Conservation (phyloP, 2,797 vertebrate species). For the Argentina silus region DNA sequence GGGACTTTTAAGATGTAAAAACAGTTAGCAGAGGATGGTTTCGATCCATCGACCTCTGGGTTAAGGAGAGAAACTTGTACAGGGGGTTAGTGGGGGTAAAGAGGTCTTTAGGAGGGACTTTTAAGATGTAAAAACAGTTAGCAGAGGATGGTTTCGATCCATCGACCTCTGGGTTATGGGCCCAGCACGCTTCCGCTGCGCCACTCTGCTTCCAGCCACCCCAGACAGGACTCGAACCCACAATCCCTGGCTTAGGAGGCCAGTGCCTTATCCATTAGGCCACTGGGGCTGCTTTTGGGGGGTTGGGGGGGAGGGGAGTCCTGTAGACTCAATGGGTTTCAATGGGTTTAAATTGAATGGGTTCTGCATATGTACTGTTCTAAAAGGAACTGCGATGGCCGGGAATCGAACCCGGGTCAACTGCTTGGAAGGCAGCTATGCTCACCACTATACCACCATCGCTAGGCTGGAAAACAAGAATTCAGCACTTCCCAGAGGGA, state of each 20-base stretch:
- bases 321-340: no score
- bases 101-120: no score
- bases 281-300: conserved; percentile 51
- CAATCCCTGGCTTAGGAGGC: conserved; percentile 54
- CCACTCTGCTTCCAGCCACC: conserved; percentile 74
- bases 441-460: conserved; percentile 56
- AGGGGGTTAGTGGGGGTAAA: no score
- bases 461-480: neutral
- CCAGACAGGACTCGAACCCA: conserved; percentile 49
- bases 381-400: conserved; percentile 57
- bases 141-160: conserved; percentile 77
- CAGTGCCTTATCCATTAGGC: conserved; percentile 53
- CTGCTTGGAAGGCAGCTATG: conserved; percentile 64
- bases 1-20: no score
- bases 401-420: conserved; percentile 67
- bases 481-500: no score
- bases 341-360: no score
- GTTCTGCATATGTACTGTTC: no score
- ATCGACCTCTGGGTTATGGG: conserved; percentile 84
- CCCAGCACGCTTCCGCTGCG: conserved; percentile 84
- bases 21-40: no score
- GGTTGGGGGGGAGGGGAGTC: no score
- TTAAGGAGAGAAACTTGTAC: no score
- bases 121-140: neutral
- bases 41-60: no score